Base-by-base conservation (phyloP, 1,140 invertebrate genomes). In the Drosophila repleta region DNA sequence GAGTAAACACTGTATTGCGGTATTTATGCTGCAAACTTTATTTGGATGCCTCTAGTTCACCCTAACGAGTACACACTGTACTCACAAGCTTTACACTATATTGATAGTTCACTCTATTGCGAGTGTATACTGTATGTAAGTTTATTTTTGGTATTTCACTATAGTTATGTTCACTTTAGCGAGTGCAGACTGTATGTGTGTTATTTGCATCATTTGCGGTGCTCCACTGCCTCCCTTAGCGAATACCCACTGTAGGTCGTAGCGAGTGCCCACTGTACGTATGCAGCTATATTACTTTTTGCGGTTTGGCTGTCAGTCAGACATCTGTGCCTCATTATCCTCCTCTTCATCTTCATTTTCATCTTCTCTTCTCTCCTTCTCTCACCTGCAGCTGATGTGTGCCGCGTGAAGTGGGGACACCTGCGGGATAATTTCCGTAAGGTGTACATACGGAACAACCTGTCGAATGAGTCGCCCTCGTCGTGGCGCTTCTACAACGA, bases 401-500 rank as follows among this genome's bases (percentile, higher is more conserved):
- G 87, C 69, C 81, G 87, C 26, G 84, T 90, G 15, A 90, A 90
- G 62, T 90, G 87, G 87, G 87, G 87, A 18, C 87, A 90, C 61
- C 53, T 90, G 49, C 74, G 87, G 21, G 87, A 90, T 62, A 90
- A 90, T 69, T 90, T 90, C 71, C 87, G 87, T 32, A 90, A 90
- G 69, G 87, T 90, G 15, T 90, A 83, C 56, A 90, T 90, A 72
- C 76, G 87, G 15, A 90, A 90, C 62, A 90, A 90, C 56, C 61
- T 90, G 32, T 90, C 87, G 11, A 82, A 87, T 57, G 87, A 87
- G 39, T 75, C 85, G 15, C 87, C 87, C 5, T 90, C 87, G 3
- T 87, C 87, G 21, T 90, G 87, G 87, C 87, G 87, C 46, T 90
- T 90, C 56, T 90, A 90, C 57, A 90, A 90, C 46, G 87, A 90